Evolutionary conservation across 2,113 vertebrate species (phyloP), one percentile per base, ranked within the genome.

Genomic region (Ginglymostoma cirratum): DNA sequence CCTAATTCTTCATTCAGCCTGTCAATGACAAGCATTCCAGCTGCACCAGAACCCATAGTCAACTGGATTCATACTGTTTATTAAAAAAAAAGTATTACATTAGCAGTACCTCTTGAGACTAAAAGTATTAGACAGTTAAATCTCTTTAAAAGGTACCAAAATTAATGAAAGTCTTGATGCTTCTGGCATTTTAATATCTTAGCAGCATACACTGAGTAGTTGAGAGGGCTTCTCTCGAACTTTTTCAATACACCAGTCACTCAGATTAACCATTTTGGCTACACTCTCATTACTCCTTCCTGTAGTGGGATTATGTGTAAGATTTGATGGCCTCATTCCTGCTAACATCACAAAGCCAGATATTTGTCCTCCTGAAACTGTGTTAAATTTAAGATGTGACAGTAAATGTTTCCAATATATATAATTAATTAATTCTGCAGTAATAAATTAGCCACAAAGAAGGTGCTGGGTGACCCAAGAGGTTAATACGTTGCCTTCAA

Each of bases 111-210:
- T 67, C 89, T 66, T 38, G 89, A 93, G 89, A 67, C 61, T 67
- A 67, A 93, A 93, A 61, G 66, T 38, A 66, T 38, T 93, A 66
- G 30, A 66, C 34, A n/a, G 61, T n/a, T 93, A 67, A 67, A 93
- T 93, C 61, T 38, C 61, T 67, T 93, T 93, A 93, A 93, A 66
- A 66, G 61, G 61, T 10, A 93, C 89, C 61, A 93, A 38, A 93
- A 93, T 93, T 93, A 66, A 93, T 93, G 61, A 93, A 93, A 93
- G 34, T 8, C 55, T 93, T 93, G 89, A 67, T 67, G 61, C 89
- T 93, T 93, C 61, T 66, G 89, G 89, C 61, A 93, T 93, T 93
- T 93, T 93, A 93, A 93, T 93, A 93, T 66, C 89, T 93, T 66
- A 93, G 89, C 61, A n/a, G 38, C 65, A 65, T 38, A 38, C 65